Evolutionary conservation across 2,888 invertebrate species (phyloP), one percentile per base, ranked within the genome.

Genomic region (Dendrolimus pini): DNA sequence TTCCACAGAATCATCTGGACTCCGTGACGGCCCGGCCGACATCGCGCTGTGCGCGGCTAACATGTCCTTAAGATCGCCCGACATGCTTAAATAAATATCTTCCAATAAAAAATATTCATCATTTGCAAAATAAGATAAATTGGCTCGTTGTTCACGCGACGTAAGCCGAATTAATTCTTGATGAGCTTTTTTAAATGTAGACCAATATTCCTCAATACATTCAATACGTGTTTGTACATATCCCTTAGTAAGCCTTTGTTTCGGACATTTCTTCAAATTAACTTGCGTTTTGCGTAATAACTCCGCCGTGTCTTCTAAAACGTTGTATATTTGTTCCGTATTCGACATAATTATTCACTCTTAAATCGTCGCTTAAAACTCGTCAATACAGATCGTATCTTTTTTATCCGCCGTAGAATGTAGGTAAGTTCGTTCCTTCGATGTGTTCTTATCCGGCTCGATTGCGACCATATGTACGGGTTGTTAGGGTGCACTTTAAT

Each of bases 161-260:
- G 47, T 47, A 10, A 47, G 47, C 1, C 47, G 9, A 10, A 47
- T 47, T 47, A 47, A 47, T 47, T 47, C 47, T 47, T 47, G 47
- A 47, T 47, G 47, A 10, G 30, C 56, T 47, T 47, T 1, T 47
- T 10, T 47, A 47, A 47, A 47, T 47, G 47, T 47, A 9, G 9
- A 10, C 3, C 53, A 56, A 56, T 56, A 56, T 52, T 56, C 56
- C 47, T 56, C 56, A 30, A 56, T 53, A 56, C 52, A 18, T 41
- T 56, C n/a, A 56, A 18, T 18, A 30, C 56, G 52, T 12, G 56
- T 41, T 56, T 56, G 30, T 53, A 56, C 41, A 18, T 56, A 56
- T 13, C 56, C 56, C 41, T 56, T 53, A 10, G 53, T 56, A 18
- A 56, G 53, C 52, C 56, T 52, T 53, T 52, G 52, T 53, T 56